Percentiles rank a stretch among this genome's conserved stretches.
phyloP scores from a whole-genome alignment of 2,797 vertebrate genomes.

The Phalanger gymnotis region DNA sequence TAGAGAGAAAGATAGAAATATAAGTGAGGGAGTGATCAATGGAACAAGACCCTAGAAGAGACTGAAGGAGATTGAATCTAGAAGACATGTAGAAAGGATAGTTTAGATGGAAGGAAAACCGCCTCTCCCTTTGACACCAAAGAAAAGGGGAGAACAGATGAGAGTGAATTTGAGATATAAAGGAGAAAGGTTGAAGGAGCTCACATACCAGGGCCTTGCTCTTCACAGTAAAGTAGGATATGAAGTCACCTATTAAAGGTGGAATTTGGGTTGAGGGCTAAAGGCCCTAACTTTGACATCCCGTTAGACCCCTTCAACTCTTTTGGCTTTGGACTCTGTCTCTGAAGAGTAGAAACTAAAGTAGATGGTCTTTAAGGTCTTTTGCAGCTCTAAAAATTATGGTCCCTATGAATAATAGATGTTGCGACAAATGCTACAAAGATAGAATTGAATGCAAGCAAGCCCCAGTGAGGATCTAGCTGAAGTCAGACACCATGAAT shows the following conservation, averaged over 20 bases:
- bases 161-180: background rate
- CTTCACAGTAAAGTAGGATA: background rate
- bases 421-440: background rate
- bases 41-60: background rate
- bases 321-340: background rate
- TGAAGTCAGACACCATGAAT: background rate
- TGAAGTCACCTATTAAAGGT: background rate
- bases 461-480: background rate
- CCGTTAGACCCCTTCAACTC: background rate
- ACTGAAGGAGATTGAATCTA: background rate
- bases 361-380: background rate
- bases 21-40: background rate
- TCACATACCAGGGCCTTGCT: background rate
- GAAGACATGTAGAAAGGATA: background rate
- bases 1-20: background rate
- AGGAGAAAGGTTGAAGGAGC: background rate
- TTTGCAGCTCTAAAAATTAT: background rate
- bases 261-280: conserved; percentile 21
- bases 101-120: background rate
- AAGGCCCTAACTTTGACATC: background rate
- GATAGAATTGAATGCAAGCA: background rate
- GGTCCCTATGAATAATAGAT: background rate
- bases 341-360: background rate
- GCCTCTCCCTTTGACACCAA: background rate
- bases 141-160: background rate